Conservation (phyloP, 2,888 invertebrate genomes). For the Platycheirus albimanus region DNA sequence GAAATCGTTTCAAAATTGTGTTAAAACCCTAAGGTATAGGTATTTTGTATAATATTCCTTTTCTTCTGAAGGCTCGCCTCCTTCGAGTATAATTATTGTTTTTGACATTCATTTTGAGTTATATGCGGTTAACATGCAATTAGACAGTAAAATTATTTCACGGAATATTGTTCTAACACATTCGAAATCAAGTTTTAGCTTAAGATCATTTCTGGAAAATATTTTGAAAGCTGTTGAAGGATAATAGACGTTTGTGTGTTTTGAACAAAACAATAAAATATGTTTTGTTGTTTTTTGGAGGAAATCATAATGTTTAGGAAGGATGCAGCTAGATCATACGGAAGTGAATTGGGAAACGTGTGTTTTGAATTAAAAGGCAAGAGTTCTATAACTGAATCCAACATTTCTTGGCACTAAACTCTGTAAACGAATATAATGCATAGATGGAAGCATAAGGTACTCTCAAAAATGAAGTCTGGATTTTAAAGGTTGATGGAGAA, state of each 20-base stretch:
- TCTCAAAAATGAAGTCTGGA: too few relatives aligned
- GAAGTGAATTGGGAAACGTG: too few relatives aligned
- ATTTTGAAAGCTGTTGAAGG: neutral
- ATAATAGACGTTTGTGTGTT: neutral
- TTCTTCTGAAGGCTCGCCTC: neutral
- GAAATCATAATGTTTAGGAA: too few relatives aligned
- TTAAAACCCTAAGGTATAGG: neutral
- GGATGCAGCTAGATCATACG: too few relatives aligned
- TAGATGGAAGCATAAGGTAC: too few relatives aligned
- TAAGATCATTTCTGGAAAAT: neutral
- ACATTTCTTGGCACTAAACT: too few relatives aligned
- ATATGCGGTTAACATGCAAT: conserved; percentile 14
- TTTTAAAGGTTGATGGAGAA: too few relatives aligned
- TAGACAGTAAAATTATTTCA: conserved; percentile 28
- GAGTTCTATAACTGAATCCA: too few relatives aligned
- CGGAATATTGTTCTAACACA: conserved; percentile 15
- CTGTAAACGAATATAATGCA: too few relatives aligned
- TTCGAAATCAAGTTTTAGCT: neutral
- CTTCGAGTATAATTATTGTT: conserved; percentile 13
- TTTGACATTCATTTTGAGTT: conserved; percentile 20
- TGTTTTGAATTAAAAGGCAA: too few relatives aligned
- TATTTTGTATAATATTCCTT: neutral
- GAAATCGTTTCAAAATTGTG: neutral
- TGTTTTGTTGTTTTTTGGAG: too few relatives aligned
- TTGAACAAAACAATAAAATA: too few relatives aligned